Conservation (phyloP, 23 tunicate species). For the Botrylloides violaceus region DNA sequence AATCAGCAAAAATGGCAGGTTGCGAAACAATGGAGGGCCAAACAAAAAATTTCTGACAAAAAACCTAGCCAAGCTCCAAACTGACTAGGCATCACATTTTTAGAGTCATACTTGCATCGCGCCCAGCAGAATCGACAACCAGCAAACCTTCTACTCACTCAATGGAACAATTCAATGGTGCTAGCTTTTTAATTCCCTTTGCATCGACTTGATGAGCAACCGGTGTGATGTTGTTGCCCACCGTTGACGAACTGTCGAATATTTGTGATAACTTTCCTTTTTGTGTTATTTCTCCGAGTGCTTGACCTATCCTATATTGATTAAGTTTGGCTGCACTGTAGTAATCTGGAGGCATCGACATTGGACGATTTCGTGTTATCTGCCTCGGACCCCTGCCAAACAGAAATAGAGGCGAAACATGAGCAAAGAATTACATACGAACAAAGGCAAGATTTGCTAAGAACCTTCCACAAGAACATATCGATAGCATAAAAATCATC, state of each 20-base stretch:
- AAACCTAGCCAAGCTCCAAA: too few species aligned
- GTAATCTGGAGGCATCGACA: constrained; percentile 86
- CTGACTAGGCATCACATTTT: too few species aligned
- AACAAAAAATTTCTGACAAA: too few species aligned
- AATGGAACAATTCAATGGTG: constrained; percentile 6
- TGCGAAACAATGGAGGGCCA: too few species aligned
- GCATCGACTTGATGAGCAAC: constrained; percentile 19
- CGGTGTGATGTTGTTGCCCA: background rate
- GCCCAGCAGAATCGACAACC: too few species aligned
- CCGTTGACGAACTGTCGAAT: background rate
- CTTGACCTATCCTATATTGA: background rate
- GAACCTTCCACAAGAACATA: too few species aligned
- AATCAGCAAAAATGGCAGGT: too few species aligned
- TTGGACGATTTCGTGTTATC: constrained; percentile 27
- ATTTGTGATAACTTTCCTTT: background rate
- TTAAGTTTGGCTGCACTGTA: constrained; percentile 26
- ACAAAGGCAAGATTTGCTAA: too few species aligned
- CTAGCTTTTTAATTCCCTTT: constrained; percentile 15
- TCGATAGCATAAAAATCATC: too few species aligned
- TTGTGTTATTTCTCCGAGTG: background rate
- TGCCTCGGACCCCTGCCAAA: background rate
- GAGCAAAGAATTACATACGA: too few species aligned
- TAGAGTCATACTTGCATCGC: too few species aligned
- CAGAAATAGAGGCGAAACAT: too few species aligned
- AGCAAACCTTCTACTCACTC: background rate